Evolutionary conservation across 1,140 invertebrate species (phyloP).

Genomic region (Plectrocnemia conspersa): DNA sequence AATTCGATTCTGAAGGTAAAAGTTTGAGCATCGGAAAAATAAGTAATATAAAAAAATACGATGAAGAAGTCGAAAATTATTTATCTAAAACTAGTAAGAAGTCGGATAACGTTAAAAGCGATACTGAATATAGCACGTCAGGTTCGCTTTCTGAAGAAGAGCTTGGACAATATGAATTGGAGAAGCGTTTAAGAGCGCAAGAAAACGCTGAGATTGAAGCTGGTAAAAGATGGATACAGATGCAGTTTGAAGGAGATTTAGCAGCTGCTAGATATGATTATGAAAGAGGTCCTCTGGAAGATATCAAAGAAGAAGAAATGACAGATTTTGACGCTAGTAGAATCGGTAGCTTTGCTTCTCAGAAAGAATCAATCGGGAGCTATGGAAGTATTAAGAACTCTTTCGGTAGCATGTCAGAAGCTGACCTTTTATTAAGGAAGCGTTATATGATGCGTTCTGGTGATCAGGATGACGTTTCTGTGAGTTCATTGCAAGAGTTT

Average conservation of each 20-base stretch:
- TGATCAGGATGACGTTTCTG: conserved; percentile 86
- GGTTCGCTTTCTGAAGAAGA: conserved; percentile 57
- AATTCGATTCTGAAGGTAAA: conserved; percentile 75
- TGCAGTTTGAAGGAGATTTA: conserved; percentile 69
- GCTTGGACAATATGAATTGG: conserved; percentile 67
- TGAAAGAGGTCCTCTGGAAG: conserved; percentile 76
- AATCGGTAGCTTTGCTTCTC: conserved; percentile 74
- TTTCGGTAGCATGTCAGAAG: conserved; percentile 78
- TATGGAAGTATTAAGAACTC: conserved; percentile 71
- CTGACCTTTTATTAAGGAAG: conserved; percentile 72
- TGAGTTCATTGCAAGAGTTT: conserved; percentile 91
- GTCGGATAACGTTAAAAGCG: too few species aligned
- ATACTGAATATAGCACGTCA: conserved; percentile 56
- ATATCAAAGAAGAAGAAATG: conserved; percentile 85
- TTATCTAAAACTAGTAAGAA: conserved; percentile 51
- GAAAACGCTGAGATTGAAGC: conserved; percentile 62
- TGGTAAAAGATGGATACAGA: conserved; percentile 83
- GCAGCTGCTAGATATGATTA: conserved; percentile 58
- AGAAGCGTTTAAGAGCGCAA: conserved; percentile 61
- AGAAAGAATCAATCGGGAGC: conserved; percentile 74
- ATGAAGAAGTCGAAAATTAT: conserved; percentile 71
- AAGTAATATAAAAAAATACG: conserved; percentile 58
- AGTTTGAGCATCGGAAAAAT: conserved; percentile 62
- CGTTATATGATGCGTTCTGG: conserved; percentile 72
- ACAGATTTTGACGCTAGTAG: conserved; percentile 78